These are phyloP conservation scores for Salvator merianae DNA, from an alignment of 2,113 vertebrate species.

Conservation along the genomic window DNA sequence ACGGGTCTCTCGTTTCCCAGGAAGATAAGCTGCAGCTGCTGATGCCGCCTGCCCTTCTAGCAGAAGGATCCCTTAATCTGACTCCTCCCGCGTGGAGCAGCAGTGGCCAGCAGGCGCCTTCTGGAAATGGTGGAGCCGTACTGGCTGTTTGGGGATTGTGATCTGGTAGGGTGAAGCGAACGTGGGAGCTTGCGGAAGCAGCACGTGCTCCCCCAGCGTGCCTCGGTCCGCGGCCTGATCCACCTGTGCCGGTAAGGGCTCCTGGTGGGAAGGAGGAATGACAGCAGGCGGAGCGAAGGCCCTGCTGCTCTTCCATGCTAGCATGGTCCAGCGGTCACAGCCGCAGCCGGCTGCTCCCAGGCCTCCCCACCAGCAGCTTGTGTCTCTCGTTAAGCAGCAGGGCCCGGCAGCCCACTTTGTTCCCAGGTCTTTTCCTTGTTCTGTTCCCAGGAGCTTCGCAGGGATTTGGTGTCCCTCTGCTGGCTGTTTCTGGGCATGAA, in stretches of 20 bases:
- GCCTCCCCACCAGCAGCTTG: conserved; percentile 40
- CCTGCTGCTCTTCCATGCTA: conserved; percentile 44
- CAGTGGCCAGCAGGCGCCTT: too few species aligned
- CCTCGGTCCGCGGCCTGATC: too few species aligned
- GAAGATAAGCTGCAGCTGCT: too few species aligned
- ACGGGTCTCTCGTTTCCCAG: too few species aligned
- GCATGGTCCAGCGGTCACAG: conserved; percentile 78
- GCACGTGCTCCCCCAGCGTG: conserved; percentile 48
- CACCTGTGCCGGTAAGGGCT: conserved; percentile 33
- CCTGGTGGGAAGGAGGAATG: conserved; percentile 74
- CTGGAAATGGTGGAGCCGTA: too few species aligned
- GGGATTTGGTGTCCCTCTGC: not conserved
- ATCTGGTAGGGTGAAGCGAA: conserved; percentile 13
- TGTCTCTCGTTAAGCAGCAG: conserved; percentile 59
- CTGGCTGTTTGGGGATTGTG: too few species aligned
- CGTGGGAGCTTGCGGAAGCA: conserved; percentile 5
- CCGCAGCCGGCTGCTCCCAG: conserved; percentile 39
- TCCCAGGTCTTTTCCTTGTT: conserved; percentile 48
- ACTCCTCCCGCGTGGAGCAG: too few species aligned
- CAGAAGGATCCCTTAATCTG: too few species aligned
- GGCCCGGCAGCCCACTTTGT: conserved; percentile 30
- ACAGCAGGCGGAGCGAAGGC: conserved; percentile 35
- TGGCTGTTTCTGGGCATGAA: not conserved
- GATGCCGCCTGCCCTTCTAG: too few species aligned
- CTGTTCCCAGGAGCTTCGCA: not conserved